A percentile compares a stretch with the other conserved stretches of the same genome.
Evolutionary conservation across 2,113 vertebrate species (phyloP).

Genomic region (Oreochromis spilurus): DNA sequence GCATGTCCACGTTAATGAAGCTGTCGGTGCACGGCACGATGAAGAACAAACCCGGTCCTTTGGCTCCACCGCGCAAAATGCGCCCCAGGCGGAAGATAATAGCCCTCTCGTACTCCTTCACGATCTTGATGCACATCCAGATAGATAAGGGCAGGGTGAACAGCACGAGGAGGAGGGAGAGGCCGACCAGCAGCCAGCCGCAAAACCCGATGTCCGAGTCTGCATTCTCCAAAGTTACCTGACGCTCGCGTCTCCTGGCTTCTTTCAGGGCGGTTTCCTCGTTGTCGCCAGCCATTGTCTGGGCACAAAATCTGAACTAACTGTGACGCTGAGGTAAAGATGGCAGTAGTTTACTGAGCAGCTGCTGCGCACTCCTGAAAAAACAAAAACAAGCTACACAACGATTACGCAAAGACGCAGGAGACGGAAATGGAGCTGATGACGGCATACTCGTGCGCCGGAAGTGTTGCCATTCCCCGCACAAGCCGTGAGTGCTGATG

Average conservation of each 20-base stretch:
- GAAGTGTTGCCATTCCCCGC: neutral
- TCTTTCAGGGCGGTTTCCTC: neutral
- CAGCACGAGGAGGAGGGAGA: neutral
- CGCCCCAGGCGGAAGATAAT: constrained; percentile 11
- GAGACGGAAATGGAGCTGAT: neutral
- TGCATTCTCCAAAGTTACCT: constrained; percentile 50
- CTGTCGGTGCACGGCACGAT: constrained; percentile 93
- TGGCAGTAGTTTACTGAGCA: neutral
- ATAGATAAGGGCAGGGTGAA: constrained; percentile 84
- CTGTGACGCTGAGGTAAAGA: neutral
- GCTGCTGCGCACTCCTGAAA: neutral
- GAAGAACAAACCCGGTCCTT: constrained; percentile 78
- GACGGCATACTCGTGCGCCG: constrained; percentile 46
- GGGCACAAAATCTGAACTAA: neutral
- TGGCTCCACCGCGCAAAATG: neutral
- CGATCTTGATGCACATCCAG: constrained; percentile 91
- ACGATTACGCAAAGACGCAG: neutral
- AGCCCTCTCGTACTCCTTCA: constrained; percentile 18
- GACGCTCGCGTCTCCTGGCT: neutral
- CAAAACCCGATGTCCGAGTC: constrained; percentile 71
- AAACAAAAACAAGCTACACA: neutral
- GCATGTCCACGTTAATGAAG: constrained; percentile 97
- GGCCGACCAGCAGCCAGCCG: constrained; percentile 76
- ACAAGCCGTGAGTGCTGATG: constrained; percentile 49
- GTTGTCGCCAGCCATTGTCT: neutral